Percentiles rank a stretch among this genome's conserved stretches.
These are phyloP conservation scores for Archocentrus centrarchus DNA, from an alignment of 2,113 vertebrate species.

Conservation along the genomic window DNA sequence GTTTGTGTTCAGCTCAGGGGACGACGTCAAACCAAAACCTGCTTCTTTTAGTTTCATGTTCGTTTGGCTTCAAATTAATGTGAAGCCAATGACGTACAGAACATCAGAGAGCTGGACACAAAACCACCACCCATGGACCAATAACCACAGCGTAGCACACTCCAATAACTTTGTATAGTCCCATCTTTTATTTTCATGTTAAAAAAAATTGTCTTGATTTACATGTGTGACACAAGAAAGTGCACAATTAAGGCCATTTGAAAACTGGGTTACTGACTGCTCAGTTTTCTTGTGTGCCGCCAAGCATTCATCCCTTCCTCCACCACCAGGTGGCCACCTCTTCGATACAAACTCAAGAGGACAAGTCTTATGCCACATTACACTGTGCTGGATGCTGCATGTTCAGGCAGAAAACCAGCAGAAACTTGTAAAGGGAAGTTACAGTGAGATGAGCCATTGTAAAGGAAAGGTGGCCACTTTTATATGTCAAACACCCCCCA, in stretches of 20 bases:
- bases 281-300: slow-evolving; percentile 7
- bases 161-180: background rate
- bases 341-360: slow-evolving; percentile 60
- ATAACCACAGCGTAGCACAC: background rate
- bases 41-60: background rate
- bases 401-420: background rate
- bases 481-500: slow-evolving; percentile 47
- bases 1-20: slow-evolving; percentile 48
- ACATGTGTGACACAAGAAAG: background rate
- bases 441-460: slow-evolving; percentile 5
- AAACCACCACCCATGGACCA: slow-evolving; percentile 38
- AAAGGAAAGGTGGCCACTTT: slow-evolving; percentile 66
- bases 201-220: background rate
- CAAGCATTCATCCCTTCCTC: slow-evolving; percentile 24
- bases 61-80: background rate
- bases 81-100: background rate
- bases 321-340: slow-evolving; percentile 78
- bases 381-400: background rate
- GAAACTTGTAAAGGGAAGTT: background rate
- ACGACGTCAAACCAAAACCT: background rate
- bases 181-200: background rate
- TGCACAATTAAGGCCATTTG: background rate
- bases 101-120: slow-evolving; percentile 51
- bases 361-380: background rate
- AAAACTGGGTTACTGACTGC: background rate